Percentiles rank a stretch among this genome's conserved stretches.
These are phyloP conservation scores for Phrynocephalus guinanensis DNA, from an alignment of 2,797 vertebrate genomes.

Conservation along the genomic window DNA sequence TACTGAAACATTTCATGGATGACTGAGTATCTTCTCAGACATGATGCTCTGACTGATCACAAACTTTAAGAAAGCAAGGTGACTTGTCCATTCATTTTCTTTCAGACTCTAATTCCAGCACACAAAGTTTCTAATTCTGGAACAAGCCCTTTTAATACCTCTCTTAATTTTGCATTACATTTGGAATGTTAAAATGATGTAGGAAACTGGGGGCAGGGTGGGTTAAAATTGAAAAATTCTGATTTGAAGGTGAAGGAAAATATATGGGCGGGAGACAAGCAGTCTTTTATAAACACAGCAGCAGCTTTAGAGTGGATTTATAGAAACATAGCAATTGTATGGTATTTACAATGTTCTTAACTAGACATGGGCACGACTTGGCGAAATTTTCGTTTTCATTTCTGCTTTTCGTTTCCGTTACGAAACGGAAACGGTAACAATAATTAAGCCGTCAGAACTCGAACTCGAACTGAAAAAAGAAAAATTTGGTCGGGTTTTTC, in stretches of 20 bases:
- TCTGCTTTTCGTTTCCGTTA: too few relatives aligned
- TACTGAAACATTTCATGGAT: too few relatives aligned
- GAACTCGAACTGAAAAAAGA: too few relatives aligned
- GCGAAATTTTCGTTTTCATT: too few relatives aligned
- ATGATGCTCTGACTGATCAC: background rate
- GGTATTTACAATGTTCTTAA: background rate
- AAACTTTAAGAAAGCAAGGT: background rate
- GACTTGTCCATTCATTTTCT: background rate
- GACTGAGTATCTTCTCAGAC: too few relatives aligned
- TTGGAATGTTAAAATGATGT: background rate
- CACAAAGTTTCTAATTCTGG: background rate
- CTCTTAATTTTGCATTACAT: background rate
- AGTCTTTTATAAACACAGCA: background rate
- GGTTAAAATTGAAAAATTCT: background rate
- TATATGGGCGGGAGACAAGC: slow-evolving; percentile 22
- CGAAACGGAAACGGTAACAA: too few relatives aligned
- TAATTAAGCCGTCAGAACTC: too few relatives aligned
- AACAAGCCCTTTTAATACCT: background rate
- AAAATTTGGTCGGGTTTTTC: too few relatives aligned
- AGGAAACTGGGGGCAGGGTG: background rate
- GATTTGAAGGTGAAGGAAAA: background rate
- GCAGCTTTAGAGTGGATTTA: slow-evolving; percentile 3
- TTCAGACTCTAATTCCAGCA: background rate
- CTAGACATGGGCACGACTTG: too few relatives aligned
- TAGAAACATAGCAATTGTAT: background rate